Base-by-base conservation (phyloP, 2,888 invertebrate species). In the Hypomecis punctinalis region DNA sequence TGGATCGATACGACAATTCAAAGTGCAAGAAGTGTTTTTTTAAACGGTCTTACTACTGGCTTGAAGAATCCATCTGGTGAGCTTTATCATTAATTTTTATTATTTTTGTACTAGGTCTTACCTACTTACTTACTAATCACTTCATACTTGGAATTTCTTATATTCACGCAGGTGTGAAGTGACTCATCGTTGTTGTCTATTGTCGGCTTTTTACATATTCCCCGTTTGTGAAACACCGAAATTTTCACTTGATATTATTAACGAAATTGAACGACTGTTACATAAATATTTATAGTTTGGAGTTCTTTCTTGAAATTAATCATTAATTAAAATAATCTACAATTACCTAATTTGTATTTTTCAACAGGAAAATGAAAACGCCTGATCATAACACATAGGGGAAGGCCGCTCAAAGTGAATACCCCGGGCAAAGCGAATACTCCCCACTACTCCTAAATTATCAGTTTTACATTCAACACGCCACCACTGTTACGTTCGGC, bases 401-500 rank as follows among this genome's bases (percentile, higher is more conserved):
- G 46, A 46, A 46, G 46, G 51, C 37, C 37, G 51, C 37, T 37
- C 51, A 51, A 51, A 51, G 51, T 51, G 51, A 37, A 51, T 11
- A 51, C 51, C 51, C 51, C 37, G 37, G 51, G 51, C 37, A 51
- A 51, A 51, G 39, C 39, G 51, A 51, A 51, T 51, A 51, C 37
- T 51, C 51, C 51, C 51, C 51, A 40, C 37, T 47, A 47, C 11
- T 46, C 47, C 46, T 49, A 43, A 46, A 56, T 56, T 56, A 46
- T 46, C 46, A 36, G 46, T 37, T n/a, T 37, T 11, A 0, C 51
- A 37, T 42, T 61, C 55, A 61, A 51, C 57, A 64, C 65, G 42
- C 57, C 42, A 66, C 54, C 47, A 13, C 51, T 47, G 52, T 65
- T 48, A 51, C 57, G 59, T 62, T 68, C 62, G 36, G 62, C 68